phyloP scores from a whole-genome alignment of 2,113 vertebrate genomes.

The Leucosticte australis region DNA sequence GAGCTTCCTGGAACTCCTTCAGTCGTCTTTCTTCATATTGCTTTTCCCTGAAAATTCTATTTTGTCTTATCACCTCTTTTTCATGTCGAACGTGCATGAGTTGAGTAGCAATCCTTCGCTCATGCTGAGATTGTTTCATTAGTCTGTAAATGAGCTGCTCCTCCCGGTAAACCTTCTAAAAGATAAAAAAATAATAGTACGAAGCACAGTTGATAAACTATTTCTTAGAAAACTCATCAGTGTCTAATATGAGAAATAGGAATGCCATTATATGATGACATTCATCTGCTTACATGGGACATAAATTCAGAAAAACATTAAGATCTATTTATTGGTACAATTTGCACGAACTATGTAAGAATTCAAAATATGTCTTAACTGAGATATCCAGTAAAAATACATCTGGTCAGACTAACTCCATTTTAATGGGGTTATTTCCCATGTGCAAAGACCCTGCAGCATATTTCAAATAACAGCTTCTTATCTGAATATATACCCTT shows the following conservation, averaged over 20 bases:
- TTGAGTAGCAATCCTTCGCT: conserved; percentile 84
- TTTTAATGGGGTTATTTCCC: background rate
- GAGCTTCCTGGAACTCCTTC: conserved; percentile 85
- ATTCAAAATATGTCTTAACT: background rate
- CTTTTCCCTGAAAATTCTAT: conserved; percentile 87
- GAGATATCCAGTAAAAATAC: background rate
- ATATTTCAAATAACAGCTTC: background rate
- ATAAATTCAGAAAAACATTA: background rate
- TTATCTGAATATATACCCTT: background rate
- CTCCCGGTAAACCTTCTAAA: conserved; percentile 80
- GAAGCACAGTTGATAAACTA: background rate
- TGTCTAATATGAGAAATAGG: background rate
- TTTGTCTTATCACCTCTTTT: conserved; percentile 88
- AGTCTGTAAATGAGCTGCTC: conserved; percentile 86
- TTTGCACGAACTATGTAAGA: background rate
- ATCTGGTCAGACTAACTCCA: background rate
- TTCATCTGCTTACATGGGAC: background rate
- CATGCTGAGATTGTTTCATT: conserved; percentile 88
- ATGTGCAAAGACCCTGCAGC: background rate
- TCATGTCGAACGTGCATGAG: conserved; percentile 87
- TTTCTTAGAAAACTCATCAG: background rate
- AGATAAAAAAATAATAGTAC: background rate
- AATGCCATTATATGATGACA: background rate
- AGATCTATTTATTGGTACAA: background rate
- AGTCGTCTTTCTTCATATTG: conserved; percentile 85